These are phyloP conservation scores for Diabrotica undecimpunctata DNA, from an alignment of 1,140 invertebrate species.

Conservation along the genomic window DNA sequence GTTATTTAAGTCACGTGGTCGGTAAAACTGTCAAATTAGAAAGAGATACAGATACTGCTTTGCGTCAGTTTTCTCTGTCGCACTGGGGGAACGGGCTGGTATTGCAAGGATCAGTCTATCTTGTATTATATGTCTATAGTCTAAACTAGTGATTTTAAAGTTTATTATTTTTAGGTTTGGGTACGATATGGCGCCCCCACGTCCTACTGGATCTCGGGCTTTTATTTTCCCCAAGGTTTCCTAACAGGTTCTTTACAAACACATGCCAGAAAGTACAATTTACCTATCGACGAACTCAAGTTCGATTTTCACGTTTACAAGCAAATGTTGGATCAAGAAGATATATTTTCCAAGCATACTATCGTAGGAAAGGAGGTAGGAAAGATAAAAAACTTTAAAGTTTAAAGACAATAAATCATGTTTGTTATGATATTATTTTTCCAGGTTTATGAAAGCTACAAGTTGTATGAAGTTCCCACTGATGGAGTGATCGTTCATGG, in stretches of 20 bases:
- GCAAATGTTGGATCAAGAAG: conserved; percentile 62
- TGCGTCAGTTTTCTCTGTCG: too few species aligned
- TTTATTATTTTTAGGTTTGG: conserved; percentile 60
- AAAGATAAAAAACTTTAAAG: neutral
- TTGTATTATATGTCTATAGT: too few species aligned
- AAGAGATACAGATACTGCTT: too few species aligned
- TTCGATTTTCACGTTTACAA: conserved; percentile 68
- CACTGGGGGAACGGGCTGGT: too few species aligned
- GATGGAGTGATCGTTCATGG: conserved; percentile 83
- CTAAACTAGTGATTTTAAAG: too few species aligned
- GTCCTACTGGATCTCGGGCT: conserved; percentile 86
- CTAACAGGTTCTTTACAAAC: conserved; percentile 84
- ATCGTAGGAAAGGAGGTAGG: conserved; percentile 46
- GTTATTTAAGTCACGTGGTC: too few species aligned
- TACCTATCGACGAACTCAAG: conserved; percentile 81
- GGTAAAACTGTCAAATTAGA: too few species aligned
- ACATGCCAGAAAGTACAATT: conserved; percentile 73
- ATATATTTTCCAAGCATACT: conserved; percentile 56
- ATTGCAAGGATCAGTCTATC: too few species aligned
- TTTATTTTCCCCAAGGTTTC: conserved; percentile 90
- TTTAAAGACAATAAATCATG: too few species aligned
- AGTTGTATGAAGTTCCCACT: conserved; percentile 56
- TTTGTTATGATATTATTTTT: conserved; percentile 9
- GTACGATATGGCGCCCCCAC: conserved; percentile 62
- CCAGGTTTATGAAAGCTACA: conserved; percentile 50